Percentiles rank a stretch among this genome's conserved stretches.
These are phyloP conservation scores for Sabatieria punctata DNA, from an alignment of 2,888 invertebrate species.

Conservation along the genomic window DNA sequence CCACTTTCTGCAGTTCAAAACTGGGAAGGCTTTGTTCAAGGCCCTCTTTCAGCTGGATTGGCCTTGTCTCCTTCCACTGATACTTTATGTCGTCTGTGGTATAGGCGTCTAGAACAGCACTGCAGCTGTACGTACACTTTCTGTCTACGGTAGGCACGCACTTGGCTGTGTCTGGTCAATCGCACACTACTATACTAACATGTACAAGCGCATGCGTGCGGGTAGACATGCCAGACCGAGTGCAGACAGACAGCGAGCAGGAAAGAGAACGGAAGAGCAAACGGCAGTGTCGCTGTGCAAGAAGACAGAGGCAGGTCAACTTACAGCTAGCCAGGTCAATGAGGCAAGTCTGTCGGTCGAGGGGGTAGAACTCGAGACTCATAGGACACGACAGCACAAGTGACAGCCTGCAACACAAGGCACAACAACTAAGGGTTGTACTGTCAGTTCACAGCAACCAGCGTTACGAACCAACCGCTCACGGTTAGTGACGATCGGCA, in stretches of 20 bases:
- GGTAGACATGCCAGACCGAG: too few species aligned
- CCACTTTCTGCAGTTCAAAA: constrained; percentile 80
- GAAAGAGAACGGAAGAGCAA: too few species aligned
- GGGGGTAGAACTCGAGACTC: constrained; percentile 81
- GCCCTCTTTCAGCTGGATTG: constrained; percentile 62
- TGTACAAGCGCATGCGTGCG: too few species aligned
- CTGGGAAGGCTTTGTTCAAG: constrained; percentile 53
- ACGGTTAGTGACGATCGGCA: too few species aligned
- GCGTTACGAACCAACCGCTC: too few species aligned
- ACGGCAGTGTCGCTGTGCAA: too few species aligned
- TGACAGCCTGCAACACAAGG: constrained; percentile 51
- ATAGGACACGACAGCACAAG: constrained; percentile 83
- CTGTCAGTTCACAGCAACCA: too few species aligned
- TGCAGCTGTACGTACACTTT: not conserved
- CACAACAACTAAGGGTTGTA: not conserved
- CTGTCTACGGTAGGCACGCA: too few species aligned
- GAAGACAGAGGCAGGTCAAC: constrained; percentile 42
- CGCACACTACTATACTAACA: too few species aligned
- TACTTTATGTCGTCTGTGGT: constrained; percentile 84
- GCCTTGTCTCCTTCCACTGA: constrained; percentile 64
- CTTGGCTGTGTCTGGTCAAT: too few species aligned
- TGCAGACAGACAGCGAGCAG: too few species aligned
- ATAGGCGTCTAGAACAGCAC: constrained; percentile 61
- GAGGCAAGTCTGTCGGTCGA: constrained; percentile 82
- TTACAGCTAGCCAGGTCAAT: constrained; percentile 88